Evolutionary conservation across 2,888 invertebrate genomes (phyloP).

Genomic region (Chydorus sphaericus): DNA sequence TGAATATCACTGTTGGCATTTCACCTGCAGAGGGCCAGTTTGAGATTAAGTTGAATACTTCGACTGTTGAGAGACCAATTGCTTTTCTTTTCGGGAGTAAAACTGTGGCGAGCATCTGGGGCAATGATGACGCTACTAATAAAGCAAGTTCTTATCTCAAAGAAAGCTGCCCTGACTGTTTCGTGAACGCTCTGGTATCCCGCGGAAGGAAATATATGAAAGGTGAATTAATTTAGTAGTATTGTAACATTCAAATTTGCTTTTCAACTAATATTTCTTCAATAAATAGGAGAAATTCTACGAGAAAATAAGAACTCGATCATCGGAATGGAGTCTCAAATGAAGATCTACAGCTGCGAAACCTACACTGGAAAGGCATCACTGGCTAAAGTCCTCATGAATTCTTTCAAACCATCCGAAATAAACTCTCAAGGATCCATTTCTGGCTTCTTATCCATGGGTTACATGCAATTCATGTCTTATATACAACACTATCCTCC

Average conservation of each 20-base stretch:
- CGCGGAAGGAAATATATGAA: conserved; percentile 20
- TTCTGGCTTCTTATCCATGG: conserved; percentile 1
- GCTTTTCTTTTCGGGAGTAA: conserved; percentile 7
- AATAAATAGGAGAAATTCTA: background rate
- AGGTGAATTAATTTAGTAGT: background rate
- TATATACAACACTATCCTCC: conserved; percentile 13
- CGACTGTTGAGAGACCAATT: conserved; percentile 10
- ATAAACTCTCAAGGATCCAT: conserved; percentile 10
- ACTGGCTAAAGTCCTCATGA: background rate
- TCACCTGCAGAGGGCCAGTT: conserved; percentile 4
- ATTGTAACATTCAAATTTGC: background rate
- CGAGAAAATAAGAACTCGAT: conserved; percentile 11
- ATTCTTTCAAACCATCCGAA: conserved; percentile 12
- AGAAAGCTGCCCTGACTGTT: conserved; percentile 20
- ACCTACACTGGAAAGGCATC: conserved; percentile 12
- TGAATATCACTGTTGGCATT: background rate
- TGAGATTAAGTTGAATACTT: conserved; percentile 6
- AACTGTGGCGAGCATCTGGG: conserved; percentile 2
- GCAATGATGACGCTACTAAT: conserved; percentile 15
- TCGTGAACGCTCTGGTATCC: conserved; percentile 18
- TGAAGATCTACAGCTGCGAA: conserved; percentile 12
- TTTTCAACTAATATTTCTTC: background rate
- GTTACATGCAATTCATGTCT: conserved; percentile 10
- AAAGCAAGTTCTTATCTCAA: conserved; percentile 17
- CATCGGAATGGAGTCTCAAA: conserved; percentile 12